Evolutionary conservation across 2,888 invertebrate genomes (phyloP).

Genomic region (Archips xylosteana): DNA sequence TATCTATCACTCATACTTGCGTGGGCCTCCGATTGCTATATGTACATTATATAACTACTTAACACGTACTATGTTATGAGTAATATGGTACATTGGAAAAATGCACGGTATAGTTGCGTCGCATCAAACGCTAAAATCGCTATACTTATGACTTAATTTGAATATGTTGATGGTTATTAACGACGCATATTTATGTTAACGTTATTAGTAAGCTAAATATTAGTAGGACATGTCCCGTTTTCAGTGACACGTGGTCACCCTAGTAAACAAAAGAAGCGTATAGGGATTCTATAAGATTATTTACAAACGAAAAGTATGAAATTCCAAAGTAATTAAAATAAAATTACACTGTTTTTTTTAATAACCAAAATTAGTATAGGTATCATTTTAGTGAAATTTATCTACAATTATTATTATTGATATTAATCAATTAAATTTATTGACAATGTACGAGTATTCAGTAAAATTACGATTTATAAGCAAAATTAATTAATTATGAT

Average conservation of each 20-base stretch:
- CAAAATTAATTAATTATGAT: background rate
- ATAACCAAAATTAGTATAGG: background rate
- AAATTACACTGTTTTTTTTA: background rate
- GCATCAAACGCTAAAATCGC: conserved; percentile 3
- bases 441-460: background rate
- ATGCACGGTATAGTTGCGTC: conserved; percentile 37
- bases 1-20: conserved; percentile 70
- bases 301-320: conserved; percentile 12
- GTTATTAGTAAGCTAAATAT: conserved; percentile 11
- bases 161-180: conserved; percentile 4
- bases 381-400: background rate
- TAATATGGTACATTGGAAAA: conserved; percentile 44
- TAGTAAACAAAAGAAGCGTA: conserved; percentile 38
- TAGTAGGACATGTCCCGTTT: conserved; percentile 17
- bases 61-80: conserved; percentile 29
- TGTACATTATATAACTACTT: conserved; percentile 55
- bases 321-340: conserved; percentile 1
- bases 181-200: background rate
- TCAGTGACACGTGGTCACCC: conserved; percentile 27
- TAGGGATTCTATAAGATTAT: conserved; percentile 35
- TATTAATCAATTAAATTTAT: background rate
- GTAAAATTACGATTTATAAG: background rate
- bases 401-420: too few relatives aligned
- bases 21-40: conserved; percentile 64
- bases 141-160: background rate